Percentiles rank a stretch among this genome's conserved stretches.
These are phyloP conservation scores for Camponotus pennsylvanicus DNA, from an alignment of 1,140 invertebrate genomes.

Conservation along the genomic window DNA sequence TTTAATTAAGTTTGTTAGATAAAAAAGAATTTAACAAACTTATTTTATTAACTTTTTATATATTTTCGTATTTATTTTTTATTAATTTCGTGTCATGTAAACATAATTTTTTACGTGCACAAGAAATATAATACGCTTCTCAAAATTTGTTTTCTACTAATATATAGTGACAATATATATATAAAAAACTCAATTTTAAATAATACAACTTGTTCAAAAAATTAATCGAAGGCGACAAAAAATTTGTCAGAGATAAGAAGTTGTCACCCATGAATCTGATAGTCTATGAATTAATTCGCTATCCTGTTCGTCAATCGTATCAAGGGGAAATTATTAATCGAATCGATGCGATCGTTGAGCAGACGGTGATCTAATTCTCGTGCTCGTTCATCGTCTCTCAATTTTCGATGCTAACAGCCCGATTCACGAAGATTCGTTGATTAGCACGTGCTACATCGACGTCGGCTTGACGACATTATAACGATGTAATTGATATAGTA, in stretches of 20 bases:
- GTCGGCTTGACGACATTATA: conserved; percentile 65
- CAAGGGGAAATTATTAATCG: conserved; percentile 18
- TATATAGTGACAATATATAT: background rate
- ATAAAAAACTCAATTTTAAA: background rate
- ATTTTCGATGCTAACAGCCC: background rate
- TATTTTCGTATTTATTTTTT: background rate
- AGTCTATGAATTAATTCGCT: background rate
- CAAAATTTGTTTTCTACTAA: background rate
- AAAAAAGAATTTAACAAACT: background rate
- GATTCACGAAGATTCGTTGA: conserved; percentile 60
- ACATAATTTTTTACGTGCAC: background rate
- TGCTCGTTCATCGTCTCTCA: conserved; percentile 51
- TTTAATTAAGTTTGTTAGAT: no score
- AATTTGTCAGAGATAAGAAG: background rate
- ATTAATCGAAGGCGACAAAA: background rate
- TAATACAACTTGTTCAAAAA: background rate
- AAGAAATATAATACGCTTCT: background rate
- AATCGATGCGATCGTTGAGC: background rate
- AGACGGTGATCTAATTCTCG: conserved; percentile 13
- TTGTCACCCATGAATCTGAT: background rate
- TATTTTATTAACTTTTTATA: background rate
- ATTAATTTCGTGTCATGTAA: background rate
- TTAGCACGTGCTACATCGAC: conserved; percentile 54
- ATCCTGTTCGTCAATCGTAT: background rate
- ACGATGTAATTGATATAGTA: conserved; percentile 69